Base-by-base conservation (phyloP, 1,140 invertebrate species). In the Caenorhabditis latens region DNA sequence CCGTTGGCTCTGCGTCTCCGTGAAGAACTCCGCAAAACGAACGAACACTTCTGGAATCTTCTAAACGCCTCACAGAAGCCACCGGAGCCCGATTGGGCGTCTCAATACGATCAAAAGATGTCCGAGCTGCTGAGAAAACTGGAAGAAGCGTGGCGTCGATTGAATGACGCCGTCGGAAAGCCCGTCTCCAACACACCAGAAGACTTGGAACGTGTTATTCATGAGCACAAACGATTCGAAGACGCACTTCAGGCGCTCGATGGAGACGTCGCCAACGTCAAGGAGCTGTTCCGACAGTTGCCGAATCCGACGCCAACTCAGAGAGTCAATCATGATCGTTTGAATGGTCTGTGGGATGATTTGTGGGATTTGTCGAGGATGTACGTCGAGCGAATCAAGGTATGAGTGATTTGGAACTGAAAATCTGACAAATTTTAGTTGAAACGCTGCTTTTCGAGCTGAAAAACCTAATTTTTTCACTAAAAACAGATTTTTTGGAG, bases 11-110 rank as follows among this genome's bases (percentile, higher is more conserved):
- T 96, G 87, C 94, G 96, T 71, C 94, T 99, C 75, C 94, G 95
- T 87, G 94, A 97, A 13, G 97, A 99, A 94, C 97, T 99, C 94
- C 95, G 96, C 63, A 96, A 98, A 93, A 97, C 98, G 84, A 99
- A 98, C 93, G 94, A 96, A 88, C 94, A 98, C 85, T 99, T 99
- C 93, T 96, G 97, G 91, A 96, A 98, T 91, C 96, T 99, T 91
- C 96, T 98, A 92, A 95, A 96, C 86, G 82, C 75, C 21, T 85
- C 58, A 43, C 79, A 86, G 43, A 89, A 84, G 53, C 84, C 79
- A 57, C 83, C 90, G 94, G 96, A 97, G 91, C 96, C 96, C 82
- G 96, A 97, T 92, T 96, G 96, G 93, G 95, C 96, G 53, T 95
- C 95, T 88, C 95, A 96, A 83, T 97, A 98, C 93, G 96, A 95